phyloP scores from a whole-genome alignment of 2,113 vertebrate genomes.

The Myiozetetes cayanensis region DNA sequence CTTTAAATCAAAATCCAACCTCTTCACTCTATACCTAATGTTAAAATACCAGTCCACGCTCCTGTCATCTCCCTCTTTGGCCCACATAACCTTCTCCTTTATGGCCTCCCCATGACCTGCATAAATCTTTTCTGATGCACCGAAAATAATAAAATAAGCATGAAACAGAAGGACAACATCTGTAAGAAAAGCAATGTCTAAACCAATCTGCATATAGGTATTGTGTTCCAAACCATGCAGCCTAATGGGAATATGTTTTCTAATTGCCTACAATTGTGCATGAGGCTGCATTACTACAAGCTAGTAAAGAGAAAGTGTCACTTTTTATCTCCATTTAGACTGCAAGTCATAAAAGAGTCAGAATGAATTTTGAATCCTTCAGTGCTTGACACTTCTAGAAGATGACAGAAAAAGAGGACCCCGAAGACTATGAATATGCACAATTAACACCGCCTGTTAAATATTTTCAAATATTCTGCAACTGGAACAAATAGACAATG shows the following conservation, averaged over 20 bases:
- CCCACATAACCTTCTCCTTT: neutral
- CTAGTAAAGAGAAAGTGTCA: neutral
- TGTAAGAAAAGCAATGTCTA: neutral
- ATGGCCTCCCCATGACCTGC: neutral
- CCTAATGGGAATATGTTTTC: neutral
- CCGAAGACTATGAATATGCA: neutral
- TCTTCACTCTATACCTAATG: neutral
- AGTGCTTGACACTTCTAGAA: neutral
- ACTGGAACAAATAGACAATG: neutral
- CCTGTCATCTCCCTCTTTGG: neutral
- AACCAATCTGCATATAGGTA: neutral
- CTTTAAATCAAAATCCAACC: neutral
- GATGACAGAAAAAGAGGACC: neutral
- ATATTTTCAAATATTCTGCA: neutral
- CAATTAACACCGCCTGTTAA: constrained; percentile 1
- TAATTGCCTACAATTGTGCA: neutral
- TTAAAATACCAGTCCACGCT: neutral
- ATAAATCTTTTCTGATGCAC: neutral
- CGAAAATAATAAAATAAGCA: neutral
- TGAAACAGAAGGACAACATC: neutral
- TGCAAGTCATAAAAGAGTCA: neutral
- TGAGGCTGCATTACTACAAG: neutral
- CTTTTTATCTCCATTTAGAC: neutral
- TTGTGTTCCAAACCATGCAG: neutral
- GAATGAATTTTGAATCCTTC: constrained; percentile 17